Evolutionary conservation across 2,797 vertebrate genomes (phyloP).

Genomic region (Coccyzus lansbergi): DNA sequence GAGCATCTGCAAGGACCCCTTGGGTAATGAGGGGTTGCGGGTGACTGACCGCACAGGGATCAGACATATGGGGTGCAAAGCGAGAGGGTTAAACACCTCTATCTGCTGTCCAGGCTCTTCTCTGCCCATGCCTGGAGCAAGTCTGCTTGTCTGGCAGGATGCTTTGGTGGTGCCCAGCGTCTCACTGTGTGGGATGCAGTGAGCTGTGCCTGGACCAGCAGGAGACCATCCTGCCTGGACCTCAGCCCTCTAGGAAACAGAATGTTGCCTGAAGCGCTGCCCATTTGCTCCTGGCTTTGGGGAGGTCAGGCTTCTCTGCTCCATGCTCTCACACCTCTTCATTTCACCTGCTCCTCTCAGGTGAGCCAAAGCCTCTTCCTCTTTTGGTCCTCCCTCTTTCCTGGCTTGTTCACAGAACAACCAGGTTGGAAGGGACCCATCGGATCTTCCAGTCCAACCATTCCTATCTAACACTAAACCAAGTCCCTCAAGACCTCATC

Average conservation of each 20-base stretch:
- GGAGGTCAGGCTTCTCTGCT: background rate
- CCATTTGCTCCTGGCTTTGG: background rate
- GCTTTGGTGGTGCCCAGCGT: background rate
- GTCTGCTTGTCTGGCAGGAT: background rate
- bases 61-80: background rate
- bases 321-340: background rate
- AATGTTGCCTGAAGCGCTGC: background rate
- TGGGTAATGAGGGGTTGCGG: background rate
- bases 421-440: too few relatives aligned
- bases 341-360: background rate
- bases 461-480: too few relatives aligned
- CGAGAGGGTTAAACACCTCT: background rate
- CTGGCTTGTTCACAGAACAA: too few relatives aligned
- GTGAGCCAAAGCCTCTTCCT: background rate
- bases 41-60: rapidly evolving
- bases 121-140: background rate
- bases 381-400: background rate
- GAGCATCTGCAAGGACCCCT: background rate
- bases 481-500: too few relatives aligned
- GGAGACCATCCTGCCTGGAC: background rate
- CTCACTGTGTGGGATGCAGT: background rate
- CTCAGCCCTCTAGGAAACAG: background rate
- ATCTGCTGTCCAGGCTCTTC: rapidly evolving
- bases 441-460: too few relatives aligned
- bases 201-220: background rate